Percentiles rank a stretch among this genome's conserved stretches.
phyloP scores from a whole-genome alignment of 2,888 invertebrate genomes.

The Orthonevra nobilis region DNA sequence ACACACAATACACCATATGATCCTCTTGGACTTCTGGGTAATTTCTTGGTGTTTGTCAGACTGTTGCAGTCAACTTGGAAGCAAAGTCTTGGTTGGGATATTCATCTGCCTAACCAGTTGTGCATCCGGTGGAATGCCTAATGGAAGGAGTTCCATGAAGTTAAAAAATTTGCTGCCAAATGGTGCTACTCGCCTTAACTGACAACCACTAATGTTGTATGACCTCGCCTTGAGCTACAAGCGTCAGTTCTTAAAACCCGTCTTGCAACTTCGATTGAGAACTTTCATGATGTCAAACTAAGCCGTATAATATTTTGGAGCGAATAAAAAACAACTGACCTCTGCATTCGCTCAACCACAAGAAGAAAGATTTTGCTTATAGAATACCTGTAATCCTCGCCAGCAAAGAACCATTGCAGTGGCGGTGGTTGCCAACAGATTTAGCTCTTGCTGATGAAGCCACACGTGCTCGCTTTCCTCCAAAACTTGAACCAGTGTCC shows the following conservation, averaged over 20 bases:
- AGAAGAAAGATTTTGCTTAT: conserved; percentile 70
- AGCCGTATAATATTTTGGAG: conserved; percentile 34
- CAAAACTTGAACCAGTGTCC: conserved; percentile 34
- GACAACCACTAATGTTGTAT: background rate
- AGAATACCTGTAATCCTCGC: conserved; percentile 70
- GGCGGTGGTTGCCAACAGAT: conserved; percentile 71
- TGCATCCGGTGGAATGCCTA: conserved; percentile 28
- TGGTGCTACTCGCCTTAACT: conserved; percentile 18
- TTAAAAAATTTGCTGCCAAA: conserved; percentile 1
- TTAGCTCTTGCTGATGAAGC: conserved; percentile 71
- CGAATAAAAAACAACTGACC: conserved; percentile 44
- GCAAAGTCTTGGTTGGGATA: conserved; percentile 24
- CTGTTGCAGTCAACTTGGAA: conserved; percentile 39
- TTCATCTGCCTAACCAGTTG: conserved; percentile 18
- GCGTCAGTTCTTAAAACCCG: conserved; percentile 48
- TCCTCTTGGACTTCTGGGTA: conserved; percentile 66
- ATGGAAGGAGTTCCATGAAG: conserved; percentile 32
- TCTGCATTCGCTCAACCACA: conserved; percentile 54
- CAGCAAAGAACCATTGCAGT: conserved; percentile 56
- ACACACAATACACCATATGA: conserved; percentile 5
- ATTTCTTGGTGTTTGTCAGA: conserved; percentile 56
- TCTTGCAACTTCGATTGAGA: conserved; percentile 21
- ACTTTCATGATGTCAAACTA: conserved; percentile 20
- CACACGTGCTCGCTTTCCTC: conserved; percentile 51
- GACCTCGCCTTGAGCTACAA: conserved; percentile 47